Conservation (phyloP, 2,797 vertebrate species). For the Rhinatrema bivittatum region DNA sequence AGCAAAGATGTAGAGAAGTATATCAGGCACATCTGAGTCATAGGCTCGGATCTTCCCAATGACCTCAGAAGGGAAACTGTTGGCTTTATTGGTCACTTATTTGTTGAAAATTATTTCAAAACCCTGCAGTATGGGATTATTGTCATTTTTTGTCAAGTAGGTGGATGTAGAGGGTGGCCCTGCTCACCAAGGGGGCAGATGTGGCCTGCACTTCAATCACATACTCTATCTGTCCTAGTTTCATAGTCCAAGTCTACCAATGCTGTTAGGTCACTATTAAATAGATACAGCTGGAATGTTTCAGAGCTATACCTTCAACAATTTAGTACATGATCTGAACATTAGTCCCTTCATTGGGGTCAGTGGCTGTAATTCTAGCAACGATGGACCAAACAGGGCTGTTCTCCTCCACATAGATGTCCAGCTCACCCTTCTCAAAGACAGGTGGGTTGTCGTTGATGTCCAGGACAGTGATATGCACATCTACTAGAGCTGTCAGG, state of each 20-base stretch:
- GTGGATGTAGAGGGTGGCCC: slow-evolving; percentile 83
- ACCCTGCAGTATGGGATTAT: slow-evolving; percentile 80
- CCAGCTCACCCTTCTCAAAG: too few species aligned
- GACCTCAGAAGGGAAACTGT: slow-evolving; percentile 81
- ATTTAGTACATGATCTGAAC: slow-evolving; percentile 98
- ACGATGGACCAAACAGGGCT: too few species aligned
- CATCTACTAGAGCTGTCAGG: too few species aligned
- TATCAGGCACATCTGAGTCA: slow-evolving; percentile 84
- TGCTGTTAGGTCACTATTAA: too few species aligned
- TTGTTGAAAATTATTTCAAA: slow-evolving; percentile 97
- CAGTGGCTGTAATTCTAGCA: too few species aligned
- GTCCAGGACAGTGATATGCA: too few species aligned
- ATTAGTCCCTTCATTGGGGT: too few species aligned
- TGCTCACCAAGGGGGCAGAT: slow-evolving; percentile 88
- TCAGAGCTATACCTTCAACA: slow-evolving; percentile 96
- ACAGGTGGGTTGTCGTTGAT: too few species aligned
- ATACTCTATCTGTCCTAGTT: slow-evolving; percentile 82
- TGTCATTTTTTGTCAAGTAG: slow-evolving; percentile 90
- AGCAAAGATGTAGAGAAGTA: slow-evolving; percentile 79
- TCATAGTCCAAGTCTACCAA: too few species aligned
- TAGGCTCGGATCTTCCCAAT: slow-evolving; percentile 84
- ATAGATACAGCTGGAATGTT: slow-evolving; percentile 93
- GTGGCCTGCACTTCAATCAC: slow-evolving; percentile 92
- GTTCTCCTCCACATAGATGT: too few species aligned
- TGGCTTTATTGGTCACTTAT: slow-evolving; percentile 84